Evolutionary conservation across 2,113 vertebrate genomes (phyloP), one percentile per base, ranked within the genome.

Genomic region (Spea bombifrons): DNA sequence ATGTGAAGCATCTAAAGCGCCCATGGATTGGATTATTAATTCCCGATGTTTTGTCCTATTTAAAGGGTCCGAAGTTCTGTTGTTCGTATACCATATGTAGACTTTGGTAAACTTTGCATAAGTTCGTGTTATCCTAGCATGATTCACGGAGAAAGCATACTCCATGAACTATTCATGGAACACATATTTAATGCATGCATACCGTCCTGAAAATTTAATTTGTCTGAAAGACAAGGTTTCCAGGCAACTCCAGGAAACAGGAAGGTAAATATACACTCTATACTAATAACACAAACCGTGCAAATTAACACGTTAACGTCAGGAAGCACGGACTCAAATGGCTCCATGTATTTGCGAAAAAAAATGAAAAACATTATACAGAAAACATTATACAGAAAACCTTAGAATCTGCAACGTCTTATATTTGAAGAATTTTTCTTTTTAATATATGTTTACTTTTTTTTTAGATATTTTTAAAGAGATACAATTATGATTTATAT

Each of bases 131-230:
- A 52, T 67, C 67, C 57, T 16, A n/a, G 78, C 46, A 64, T 68
- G 78, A 74, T 16, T 80, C 64, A 17, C 30, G 67, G 70, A 67
- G 70, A 79, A 79, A 79, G 70, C 70, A 16, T 7, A 57, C 52
- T 10, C 5, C 64, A 80, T 80, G 13, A 46, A 74, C n/a, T 61
- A 80, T 80, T 73, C 48, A 80, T 80, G 52, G 52, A 12, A 55
- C 52, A 13, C 71, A 80, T 80, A 74, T 80, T 74, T 80, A 80
- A 80, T 80, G 78, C 78, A 74, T 61, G 78, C 78, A 74, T 61
- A 61, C 45, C 17, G 71, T 46, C 7, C 59, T 80, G 45, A 80
- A 74, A 55, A 16, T 80, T 68, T 80, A 17, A 80, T 80, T 53
- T 64, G 71, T 74, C 72, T 9, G 10, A n/a, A 12, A 50, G 45